These are phyloP conservation scores for Xanthia icteritia DNA, from an alignment of 2,888 invertebrate genomes.

Conservation along the genomic window DNA sequence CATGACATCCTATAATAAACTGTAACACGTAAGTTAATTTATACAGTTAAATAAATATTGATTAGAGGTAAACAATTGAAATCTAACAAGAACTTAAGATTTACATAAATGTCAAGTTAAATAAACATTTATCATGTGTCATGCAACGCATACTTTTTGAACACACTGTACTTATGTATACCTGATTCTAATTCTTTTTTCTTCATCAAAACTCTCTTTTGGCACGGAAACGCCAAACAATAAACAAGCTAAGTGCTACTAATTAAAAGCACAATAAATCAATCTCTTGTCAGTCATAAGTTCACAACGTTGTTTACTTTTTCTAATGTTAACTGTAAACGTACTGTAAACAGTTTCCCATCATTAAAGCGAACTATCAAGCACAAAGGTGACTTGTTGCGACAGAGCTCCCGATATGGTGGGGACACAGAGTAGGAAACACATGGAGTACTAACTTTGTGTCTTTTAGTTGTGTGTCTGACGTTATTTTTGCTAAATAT, in stretches of 20 bases:
- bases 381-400: slow-evolving; percentile 62
- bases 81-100: neutral
- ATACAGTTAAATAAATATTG: neutral
- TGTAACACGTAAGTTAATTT: neutral
- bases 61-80: neutral
- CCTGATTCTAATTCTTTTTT: neutral
- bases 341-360: slow-evolving; percentile 57
- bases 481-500: neutral
- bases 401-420: slow-evolving; percentile 53
- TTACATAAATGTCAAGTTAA: neutral
- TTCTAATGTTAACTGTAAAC: slow-evolving; percentile 54
- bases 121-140: neutral
- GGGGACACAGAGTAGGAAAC: slow-evolving; percentile 13
- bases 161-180: neutral
- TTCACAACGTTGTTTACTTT: slow-evolving; percentile 53
- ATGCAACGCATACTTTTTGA: neutral
- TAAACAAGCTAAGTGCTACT: slow-evolving; percentile 21
- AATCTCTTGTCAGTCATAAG: slow-evolving; percentile 31
- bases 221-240: slow-evolving; percentile 20
- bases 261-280: slow-evolving; percentile 46
- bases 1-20: neutral
- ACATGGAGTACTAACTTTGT: slow-evolving; percentile 9
- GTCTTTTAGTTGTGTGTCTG: neutral
- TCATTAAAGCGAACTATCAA: slow-evolving; percentile 55
- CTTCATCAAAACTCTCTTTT: slow-evolving; percentile 1